Conservation (phyloP, 2,888 invertebrate species). For the Nesidiocoris tenuis region DNA sequence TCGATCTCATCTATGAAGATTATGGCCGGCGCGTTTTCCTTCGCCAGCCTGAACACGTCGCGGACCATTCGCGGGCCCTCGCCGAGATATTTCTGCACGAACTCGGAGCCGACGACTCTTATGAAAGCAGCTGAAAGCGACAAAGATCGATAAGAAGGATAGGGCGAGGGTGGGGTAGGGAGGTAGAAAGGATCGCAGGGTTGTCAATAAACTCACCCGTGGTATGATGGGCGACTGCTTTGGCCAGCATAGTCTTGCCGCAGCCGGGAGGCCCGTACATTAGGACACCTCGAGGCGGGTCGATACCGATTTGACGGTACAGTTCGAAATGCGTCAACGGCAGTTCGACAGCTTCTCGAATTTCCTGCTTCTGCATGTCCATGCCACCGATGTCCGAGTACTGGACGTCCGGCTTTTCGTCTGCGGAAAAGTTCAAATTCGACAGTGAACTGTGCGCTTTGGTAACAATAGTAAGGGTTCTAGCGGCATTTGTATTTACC, state of each 20-base stretch:
- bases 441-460: too few species aligned
- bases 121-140: constrained; percentile 84
- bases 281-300: constrained; percentile 95
- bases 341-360: constrained; percentile 95
- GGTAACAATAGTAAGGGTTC: neutral
- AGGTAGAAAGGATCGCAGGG: too few species aligned
- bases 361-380: constrained; percentile 99
- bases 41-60: constrained; percentile 97
- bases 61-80: constrained; percentile 99
- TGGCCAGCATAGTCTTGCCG: constrained; percentile 99
- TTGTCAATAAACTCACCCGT: constrained; percentile 80
- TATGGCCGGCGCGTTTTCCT: constrained; percentile 98
- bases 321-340: constrained; percentile 97
- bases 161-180: too few species aligned
- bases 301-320: constrained; percentile 98
- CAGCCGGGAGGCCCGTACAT: constrained; percentile 99
- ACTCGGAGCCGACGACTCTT: constrained; percentile 98
- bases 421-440: too few species aligned
- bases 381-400: constrained; percentile 99
- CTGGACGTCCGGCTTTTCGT: constrained; percentile 96
- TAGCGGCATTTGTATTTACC: constrained; percentile 57
- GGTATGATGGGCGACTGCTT: constrained; percentile 97
- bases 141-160: too few species aligned
- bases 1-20: constrained; percentile 99
- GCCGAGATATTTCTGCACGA: constrained; percentile 98